phyloP scores from a whole-genome alignment of 2,797 vertebrate genomes.

The Cephalopachus bancanus region DNA sequence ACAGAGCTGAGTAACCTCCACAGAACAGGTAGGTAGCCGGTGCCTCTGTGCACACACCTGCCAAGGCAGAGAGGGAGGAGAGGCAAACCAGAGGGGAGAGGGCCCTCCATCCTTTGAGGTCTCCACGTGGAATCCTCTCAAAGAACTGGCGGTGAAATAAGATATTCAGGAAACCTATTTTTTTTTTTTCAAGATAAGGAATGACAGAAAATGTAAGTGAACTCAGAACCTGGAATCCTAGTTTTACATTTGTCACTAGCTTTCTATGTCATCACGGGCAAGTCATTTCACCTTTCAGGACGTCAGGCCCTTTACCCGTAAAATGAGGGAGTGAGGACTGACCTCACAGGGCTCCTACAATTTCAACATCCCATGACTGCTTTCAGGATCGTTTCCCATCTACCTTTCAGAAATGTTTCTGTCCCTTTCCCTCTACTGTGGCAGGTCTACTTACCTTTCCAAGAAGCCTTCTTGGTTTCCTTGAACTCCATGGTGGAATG shows the following conservation, averaged over 20 bases:
- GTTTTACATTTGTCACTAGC: neutral
- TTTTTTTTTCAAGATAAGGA: neutral
- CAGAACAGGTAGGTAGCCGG: slow-evolving; percentile 9
- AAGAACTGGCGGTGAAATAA: neutral
- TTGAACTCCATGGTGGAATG: neutral
- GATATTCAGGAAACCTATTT: neutral
- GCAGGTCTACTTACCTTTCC: neutral
- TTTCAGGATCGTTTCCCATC: neutral
- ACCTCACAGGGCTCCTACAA: neutral
- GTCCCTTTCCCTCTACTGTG: neutral
- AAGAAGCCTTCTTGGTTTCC: neutral
- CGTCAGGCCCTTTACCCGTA: neutral
- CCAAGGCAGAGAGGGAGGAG: neutral
- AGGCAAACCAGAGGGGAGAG: neutral
- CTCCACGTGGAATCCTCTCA: neutral
- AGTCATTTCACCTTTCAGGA: neutral
- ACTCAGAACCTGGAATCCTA: neutral
- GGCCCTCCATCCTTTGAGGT: neutral
- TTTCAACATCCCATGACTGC: too few relatives aligned
- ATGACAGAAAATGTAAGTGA: neutral
- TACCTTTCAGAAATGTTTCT: neutral
- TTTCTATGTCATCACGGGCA: neutral
- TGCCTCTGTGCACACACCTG: slow-evolving; percentile 12
- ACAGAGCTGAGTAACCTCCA: slow-evolving; percentile 29
- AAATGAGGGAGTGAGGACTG: neutral